Conservation (phyloP, 2,113 vertebrate species). For the Cebus imitator region DNA sequence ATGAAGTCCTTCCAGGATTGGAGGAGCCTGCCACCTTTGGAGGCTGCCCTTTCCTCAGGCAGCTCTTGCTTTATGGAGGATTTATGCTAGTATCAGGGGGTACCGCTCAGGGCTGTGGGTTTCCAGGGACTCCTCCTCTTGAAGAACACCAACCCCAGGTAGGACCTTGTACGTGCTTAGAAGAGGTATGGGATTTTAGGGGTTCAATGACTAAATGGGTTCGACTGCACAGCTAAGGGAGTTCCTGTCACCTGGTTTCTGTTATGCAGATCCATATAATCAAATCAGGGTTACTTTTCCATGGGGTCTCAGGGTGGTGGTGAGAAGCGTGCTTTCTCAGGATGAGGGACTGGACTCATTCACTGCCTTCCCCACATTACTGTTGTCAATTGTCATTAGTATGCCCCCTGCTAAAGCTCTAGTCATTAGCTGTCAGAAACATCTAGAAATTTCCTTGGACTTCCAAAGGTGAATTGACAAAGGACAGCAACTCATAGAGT, state of each 20-base stretch:
- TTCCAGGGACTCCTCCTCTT: not conserved
- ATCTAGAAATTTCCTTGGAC: not conserved
- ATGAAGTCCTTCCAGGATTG: not conserved
- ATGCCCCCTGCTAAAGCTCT: not conserved
- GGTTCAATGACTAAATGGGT: not conserved
- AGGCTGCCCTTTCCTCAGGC: not conserved
- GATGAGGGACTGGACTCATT: not conserved
- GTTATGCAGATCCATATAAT: not conserved
- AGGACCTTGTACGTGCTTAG: not conserved
- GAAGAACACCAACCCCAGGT: not conserved
- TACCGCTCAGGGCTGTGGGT: not conserved
- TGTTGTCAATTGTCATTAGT: not conserved
- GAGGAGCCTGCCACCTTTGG: not conserved
- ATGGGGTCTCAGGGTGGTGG: not conserved
- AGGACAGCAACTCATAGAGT: not conserved
- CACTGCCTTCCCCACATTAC: not conserved
- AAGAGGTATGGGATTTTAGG: not conserved
- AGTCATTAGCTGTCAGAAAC: not conserved
- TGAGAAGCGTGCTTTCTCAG: not conserved
- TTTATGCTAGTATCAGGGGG: not conserved
- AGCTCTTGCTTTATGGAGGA: not conserved
- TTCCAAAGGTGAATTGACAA: not conserved
- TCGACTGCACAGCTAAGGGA: not conserved
- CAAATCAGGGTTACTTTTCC: not conserved
- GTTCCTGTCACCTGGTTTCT: not conserved